phyloP scores from a whole-genome alignment of 2,888 invertebrate genomes.

The Pyralis farinalis region DNA sequence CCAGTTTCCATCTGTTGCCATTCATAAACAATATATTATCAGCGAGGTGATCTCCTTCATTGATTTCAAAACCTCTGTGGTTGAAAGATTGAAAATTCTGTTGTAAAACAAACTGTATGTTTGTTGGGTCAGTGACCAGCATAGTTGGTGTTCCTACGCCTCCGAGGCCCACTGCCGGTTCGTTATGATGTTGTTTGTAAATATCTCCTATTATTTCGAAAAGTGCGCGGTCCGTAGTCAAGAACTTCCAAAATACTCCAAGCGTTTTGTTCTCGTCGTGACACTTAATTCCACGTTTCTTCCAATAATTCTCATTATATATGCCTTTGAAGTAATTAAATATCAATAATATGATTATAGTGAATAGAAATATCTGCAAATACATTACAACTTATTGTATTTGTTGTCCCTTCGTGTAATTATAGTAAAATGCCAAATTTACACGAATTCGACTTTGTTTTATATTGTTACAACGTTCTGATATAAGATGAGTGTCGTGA shows the following conservation, averaged over 20 bases:
- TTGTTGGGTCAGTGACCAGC: slow-evolving; percentile 35
- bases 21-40: slow-evolving; percentile 42
- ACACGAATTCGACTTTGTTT: no score
- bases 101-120: slow-evolving; percentile 39
- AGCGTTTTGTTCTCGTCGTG: slow-evolving; percentile 24
- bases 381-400: no score
- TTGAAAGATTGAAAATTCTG: slow-evolving; percentile 41
- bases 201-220: slow-evolving; percentile 25
- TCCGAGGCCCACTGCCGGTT: slow-evolving; percentile 29
- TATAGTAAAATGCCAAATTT: no score
- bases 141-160: slow-evolving; percentile 25
- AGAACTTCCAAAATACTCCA: slow-evolving; percentile 32
- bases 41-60: slow-evolving; percentile 35
- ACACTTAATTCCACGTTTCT: slow-evolving; percentile 32
- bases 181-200: slow-evolving; percentile 26
- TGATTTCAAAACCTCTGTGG: slow-evolving; percentile 36
- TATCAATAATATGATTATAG: background rate
- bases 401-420: no score
- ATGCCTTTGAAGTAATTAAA: slow-evolving; percentile 7
- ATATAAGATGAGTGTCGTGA: no score
- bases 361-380: background rate
- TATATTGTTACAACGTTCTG: no score
- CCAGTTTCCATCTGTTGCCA: slow-evolving; percentile 51
- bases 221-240: slow-evolving; percentile 21
- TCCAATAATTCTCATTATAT: slow-evolving; percentile 42